Evolutionary conservation across 2,797 vertebrate genomes (phyloP), one percentile per base, ranked within the genome.

Genomic region (Parotocinclus haroldoi): DNA sequence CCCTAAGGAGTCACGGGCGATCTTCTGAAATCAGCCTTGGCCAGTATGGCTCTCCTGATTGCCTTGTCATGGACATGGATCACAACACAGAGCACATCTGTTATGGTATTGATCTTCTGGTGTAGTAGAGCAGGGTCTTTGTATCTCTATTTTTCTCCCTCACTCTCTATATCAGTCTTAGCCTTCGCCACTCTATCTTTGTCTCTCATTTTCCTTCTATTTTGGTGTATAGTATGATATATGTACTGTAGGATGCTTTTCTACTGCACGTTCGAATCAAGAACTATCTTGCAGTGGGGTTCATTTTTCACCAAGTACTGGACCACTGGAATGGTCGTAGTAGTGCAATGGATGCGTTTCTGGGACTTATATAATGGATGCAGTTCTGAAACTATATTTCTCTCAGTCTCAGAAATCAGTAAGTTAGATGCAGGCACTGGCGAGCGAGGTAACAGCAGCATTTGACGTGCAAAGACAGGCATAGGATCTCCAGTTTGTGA

Each of bases 51-150:
- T 48, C 18, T 39, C 58, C 58, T 62, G 69, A 66, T 64, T 72
- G 63, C 38, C 44, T 73, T 72, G 58, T 69, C 67, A 59, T 72
- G 76, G 63, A 77, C 76, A 63, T 59, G 69, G 54, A 64, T 77
- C 53, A 63, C 58, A 50, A 44, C 69, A 56, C 50, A 40, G 17
- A 72, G 27, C 52, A 66, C 69, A 72, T 77, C 70, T 72, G 63
- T 73, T 74, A 74, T 38, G 11, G 48, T 77, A 74, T 74, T 39
- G 69, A 73, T 71, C 18, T 10, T 39, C 46, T 6, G 17, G 16
- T 36, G 12, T 42, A 58, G 49, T 58, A 57, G 27, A 58, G 53
- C 63, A 16, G 9, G 19, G 58, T 62, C 52, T 59, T 17, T 45
- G 53, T 44, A 63, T 56, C 36, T 7, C 57, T 59, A 39, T 55